Conservation (phyloP, 2,113 vertebrate genomes). For the Rhinichthys klamathensis region DNA sequence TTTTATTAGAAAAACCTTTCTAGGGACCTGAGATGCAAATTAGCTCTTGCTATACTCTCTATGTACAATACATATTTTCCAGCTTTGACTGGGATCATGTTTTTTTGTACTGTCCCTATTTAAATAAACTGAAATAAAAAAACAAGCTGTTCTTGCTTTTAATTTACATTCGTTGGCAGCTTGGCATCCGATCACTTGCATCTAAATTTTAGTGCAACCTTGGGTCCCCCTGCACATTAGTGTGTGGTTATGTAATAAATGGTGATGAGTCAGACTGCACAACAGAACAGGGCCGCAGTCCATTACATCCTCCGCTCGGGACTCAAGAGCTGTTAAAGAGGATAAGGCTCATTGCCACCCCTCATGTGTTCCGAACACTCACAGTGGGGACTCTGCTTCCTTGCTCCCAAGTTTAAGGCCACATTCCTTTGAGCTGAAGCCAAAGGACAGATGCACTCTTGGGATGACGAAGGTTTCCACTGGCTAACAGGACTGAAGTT, state of each 20-base stretch:
- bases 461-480: conserved; percentile 31
- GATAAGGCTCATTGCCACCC: conserved; percentile 50
- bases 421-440: conserved; percentile 44
- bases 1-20: no score
- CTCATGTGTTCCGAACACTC: conserved; percentile 43
- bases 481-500: background rate
- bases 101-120: no score
- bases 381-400: conserved; percentile 32
- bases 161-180: conserved; percentile 33
- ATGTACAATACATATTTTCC: no score
- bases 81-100: no score
- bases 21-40: no score
- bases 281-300: conserved; percentile 44
- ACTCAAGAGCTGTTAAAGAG: conserved; percentile 55
- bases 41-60: no score
- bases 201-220: conserved; percentile 30
- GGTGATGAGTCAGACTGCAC: conserved; percentile 55
- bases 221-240: conserved; percentile 33
- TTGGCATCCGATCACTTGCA: conserved; percentile 14
- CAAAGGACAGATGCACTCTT: conserved; percentile 18
- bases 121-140: no score
- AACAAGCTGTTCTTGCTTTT: conserved; percentile 20
- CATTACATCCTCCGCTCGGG: conserved; percentile 48
- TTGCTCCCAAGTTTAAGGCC: conserved; percentile 28
- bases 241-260: conserved; percentile 46